A percentile compares a stretch with the other conserved stretches of the same genome.
These are phyloP conservation scores for Aphelocoma californica DNA, from an alignment of 2,797 vertebrate genomes.

Conservation along the genomic window DNA sequence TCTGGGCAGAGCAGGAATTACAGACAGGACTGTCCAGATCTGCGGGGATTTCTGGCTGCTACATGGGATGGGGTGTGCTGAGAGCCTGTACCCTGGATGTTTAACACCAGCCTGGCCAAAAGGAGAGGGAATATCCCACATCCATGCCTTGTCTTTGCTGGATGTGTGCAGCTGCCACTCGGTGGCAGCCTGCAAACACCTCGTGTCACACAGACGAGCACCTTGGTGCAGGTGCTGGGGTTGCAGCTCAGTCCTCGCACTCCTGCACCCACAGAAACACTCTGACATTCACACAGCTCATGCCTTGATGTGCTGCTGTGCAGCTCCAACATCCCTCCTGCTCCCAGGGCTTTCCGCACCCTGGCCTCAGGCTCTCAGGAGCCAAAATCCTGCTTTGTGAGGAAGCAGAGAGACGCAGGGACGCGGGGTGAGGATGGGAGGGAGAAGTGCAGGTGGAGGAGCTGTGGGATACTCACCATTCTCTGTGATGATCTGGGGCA, in stretches of 20 bases:
- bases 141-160: neutral
- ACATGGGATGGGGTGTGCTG: rapidly evolving
- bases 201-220: neutral
- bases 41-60: neutral
- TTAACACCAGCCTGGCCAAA: neutral
- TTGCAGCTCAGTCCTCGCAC: neutral
- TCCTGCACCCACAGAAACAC: neutral
- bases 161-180: neutral
- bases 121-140: neutral
- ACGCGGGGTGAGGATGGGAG: neutral
- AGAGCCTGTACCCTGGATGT: rapidly evolving
- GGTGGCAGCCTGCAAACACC: conserved; percentile 38
- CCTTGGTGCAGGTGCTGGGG: neutral
- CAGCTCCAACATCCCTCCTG: neutral
- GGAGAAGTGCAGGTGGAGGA: neutral
- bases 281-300: rapidly evolving
- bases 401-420: neutral
- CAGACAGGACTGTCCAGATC: neutral
- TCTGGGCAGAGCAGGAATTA: neutral
- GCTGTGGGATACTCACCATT: conserved; percentile 79
- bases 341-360: neutral
- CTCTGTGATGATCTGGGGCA: conserved; percentile 91
- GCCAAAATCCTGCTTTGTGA: neutral
- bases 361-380: neutral
- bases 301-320: rapidly evolving